A percentile compares a stretch with the other conserved stretches of the same genome.
These are phyloP conservation scores for Neolamprologus brichardi DNA, from an alignment of 2,113 vertebrate species.

Conservation along the genomic window DNA sequence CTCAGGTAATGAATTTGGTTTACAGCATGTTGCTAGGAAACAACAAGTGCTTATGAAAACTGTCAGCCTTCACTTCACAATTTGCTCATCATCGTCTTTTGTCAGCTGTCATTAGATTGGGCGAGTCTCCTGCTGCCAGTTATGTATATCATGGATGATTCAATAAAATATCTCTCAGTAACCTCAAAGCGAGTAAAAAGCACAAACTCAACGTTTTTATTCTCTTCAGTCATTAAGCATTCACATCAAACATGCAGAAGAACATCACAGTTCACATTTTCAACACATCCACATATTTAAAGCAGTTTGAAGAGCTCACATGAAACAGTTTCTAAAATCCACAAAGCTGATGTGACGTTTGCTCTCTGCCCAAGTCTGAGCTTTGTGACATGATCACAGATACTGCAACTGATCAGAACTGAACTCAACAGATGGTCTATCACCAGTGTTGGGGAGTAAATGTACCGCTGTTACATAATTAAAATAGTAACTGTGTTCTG, in stretches of 20 bases:
- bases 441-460: background rate
- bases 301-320: background rate
- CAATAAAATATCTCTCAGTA: background rate
- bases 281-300: background rate
- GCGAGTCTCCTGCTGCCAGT: background rate
- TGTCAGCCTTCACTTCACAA: background rate
- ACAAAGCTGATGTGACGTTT: background rate
- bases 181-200: background rate
- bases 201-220: background rate
- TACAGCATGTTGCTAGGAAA: constrained; percentile 38
- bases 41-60: background rate
- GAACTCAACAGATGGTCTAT: background rate
- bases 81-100: background rate
- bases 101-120: background rate
- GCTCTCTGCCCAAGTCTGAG: background rate
- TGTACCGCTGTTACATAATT: background rate
- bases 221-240: background rate
- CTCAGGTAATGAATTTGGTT: background rate
- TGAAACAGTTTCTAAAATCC: background rate
- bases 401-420: background rate
- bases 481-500: fast-evolving
- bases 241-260: background rate
- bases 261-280: background rate
- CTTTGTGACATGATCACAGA: background rate
- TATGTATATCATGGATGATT: background rate